Conservation (phyloP, 2,113 vertebrate species). For the Gadus macrocephalus region DNA sequence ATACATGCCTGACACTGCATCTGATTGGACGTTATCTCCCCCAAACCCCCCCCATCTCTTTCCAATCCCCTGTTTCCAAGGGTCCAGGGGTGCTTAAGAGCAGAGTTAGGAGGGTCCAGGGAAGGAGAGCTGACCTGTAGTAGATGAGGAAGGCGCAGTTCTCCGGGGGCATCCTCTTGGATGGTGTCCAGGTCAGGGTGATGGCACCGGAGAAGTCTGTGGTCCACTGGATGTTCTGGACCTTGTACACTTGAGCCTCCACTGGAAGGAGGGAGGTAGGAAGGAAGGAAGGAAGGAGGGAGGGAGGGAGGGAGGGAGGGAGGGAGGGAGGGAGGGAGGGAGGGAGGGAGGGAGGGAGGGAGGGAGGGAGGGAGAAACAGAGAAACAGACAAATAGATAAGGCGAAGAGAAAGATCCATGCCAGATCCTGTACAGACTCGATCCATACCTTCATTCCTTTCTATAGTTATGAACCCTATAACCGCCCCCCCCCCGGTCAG, state of each 20-base stretch:
- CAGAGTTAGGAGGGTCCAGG: not conserved
- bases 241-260: conserved; percentile 84
- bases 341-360: not conserved
- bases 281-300: not conserved
- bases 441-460: not conserved
- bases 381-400: not conserved
- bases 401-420: no score
- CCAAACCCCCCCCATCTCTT: no score
- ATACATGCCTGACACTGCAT: no score
- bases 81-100: not conserved
- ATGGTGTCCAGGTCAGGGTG: conserved; percentile 87
- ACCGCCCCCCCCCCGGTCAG: no score
- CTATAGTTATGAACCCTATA: no score
- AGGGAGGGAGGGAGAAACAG: not conserved
- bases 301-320: not conserved
- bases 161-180: conserved; percentile 84
- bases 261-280: conserved; percentile 54
- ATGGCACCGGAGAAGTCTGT: conserved; percentile 83
- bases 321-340: not conserved
- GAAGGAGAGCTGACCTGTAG: conserved; percentile 77
- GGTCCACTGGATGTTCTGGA: conserved; percentile 93
- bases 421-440: no score
- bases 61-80: no score
- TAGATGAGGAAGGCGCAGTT: conserved; percentile 87
- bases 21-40: no score